Base-by-base conservation (phyloP, 2,113 vertebrate genomes). In the Periophthalmodon schlosseri region DNA sequence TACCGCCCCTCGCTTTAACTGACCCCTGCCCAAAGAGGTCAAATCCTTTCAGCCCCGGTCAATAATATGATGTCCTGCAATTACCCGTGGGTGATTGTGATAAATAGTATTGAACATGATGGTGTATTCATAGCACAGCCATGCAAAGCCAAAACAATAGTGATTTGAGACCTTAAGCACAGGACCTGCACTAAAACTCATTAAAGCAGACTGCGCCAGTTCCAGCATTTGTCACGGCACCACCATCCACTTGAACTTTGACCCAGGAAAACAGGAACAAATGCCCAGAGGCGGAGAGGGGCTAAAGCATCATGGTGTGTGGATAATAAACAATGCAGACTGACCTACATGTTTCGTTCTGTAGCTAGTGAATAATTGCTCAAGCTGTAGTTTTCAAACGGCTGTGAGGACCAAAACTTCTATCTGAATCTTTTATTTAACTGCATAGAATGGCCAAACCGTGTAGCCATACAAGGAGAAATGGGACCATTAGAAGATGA, bases 1-100 rank as follows among this genome's bases (percentile, higher is more conserved):
- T 56, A 54, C 23, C 3, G 0, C 64, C 34, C 72, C 39, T 15
- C 49, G 39, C 24, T 50, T 24, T 21, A 28, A 63, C 34, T 52
- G 52, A 21, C 64, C 72, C 68, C n/a, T 70, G 15, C 58, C 15
- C 56, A 12, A 3, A 1, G 28, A 56, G 69, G 69, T 83, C 80
- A 79, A 76, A 80, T 14, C 23, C 56, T 65, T 76, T 79, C 76
- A 67, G 52, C 34, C 36, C 28, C n/a, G 78, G 71, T 81, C 78
- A 72, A 77, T 79, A 69, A 44, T 0, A 36, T 65, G 67, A 70
- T 69, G 54, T 60, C 46, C 28, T 47, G 16, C 70, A 39, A 56
- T 23, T 28, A 60, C 36, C 33, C 24, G 28, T 46, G 65, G 57
- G 58, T 46, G 49, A 70, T 50, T 64, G 46, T 80, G 66, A 68